Evolutionary conservation across 2,797 vertebrate species (phyloP), one percentile per base, ranked within the genome.

Genomic region (Nyctibius grandis): DNA sequence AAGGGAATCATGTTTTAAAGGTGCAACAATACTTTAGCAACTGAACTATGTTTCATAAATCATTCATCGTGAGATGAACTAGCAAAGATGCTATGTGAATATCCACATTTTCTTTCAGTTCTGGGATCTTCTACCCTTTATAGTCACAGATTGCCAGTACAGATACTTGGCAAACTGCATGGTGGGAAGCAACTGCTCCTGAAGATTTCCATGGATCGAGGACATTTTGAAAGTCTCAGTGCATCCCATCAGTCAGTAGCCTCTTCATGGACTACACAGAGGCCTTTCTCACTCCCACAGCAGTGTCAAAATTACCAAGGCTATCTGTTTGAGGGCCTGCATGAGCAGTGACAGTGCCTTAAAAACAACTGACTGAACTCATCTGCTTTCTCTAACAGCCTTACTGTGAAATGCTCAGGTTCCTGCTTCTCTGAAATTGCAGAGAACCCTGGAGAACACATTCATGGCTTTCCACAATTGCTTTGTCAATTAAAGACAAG

Each of bases 281-380:
- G 4, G 40, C 31, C 15, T 83, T 67, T 26, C 7, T 3, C 7
- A 14, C 38, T 45, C 33, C 42, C 25, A 16, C 3, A 47, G 31
- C 17, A 34, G 16, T 11, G 29, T 12, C 3, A 0, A 40, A 54
- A 83, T 6, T 18, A 44, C 18, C 4, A 0, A 36, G 26, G n/a
- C 6, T 16, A 25, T 47, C 21, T 1, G 0, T 59, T 19, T 54
- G 53, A 64, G 38, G 5, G 8, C 29, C 26, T 80, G 45, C 61
- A 36, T 0, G 1, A 75, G 20, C 17, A 34, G 2, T 10, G 33
- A 7, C 18, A 67, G 11, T 0, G 0, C 28, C 42, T 61, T 38
- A 25, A 74, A 68, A 65, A 13, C 9, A 18, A 17, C 4, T 9
- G 50, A 31, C 16, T n/a, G 60, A 45, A 70, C 29, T n/a, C 42